Base-by-base conservation (phyloP, 2,888 invertebrate species). In the Ophioninae sp. region DNA sequence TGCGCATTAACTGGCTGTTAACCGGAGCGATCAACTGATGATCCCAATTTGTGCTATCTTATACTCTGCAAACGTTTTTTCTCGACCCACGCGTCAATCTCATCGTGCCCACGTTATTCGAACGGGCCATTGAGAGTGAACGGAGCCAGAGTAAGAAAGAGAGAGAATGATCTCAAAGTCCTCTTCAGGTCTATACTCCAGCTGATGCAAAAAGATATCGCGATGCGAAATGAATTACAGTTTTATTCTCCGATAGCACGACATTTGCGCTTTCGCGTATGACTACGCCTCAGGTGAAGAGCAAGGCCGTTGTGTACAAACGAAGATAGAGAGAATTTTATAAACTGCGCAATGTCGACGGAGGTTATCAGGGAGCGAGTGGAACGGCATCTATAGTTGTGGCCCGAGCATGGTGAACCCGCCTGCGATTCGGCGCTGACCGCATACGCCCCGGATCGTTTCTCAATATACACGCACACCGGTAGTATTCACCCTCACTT, bases 371-470 rank as follows among this genome's bases (percentile, higher is more conserved):
- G 73, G 78, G 37, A 51, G 39, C 67, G 56, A 71, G 65, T 44
- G 78, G 67, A 78, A 71, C 23, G 74, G 65, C 44, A 41, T 69
- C 41, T 69, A 69, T 69, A 64, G 76, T 83, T 80, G 83, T 56
- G 80, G 80, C 80, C 58, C 73, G 58, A 58, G 44, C 80, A 76
- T 73, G 80, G 83, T 80, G 69, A 83, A 83, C 76, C 83, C 83
- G 83, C 64, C 68, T 73, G 80, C 83, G 80, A 83, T 72, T 80
- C 83, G 80, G 73, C 73, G 76, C 76, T 73, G 68, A 83, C 83
- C 73, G 73, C 80, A 71, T 76, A 80, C 76, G 76, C 63, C 83
- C 58, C 68, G 73, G 41, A 73, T 69, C 61, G 63, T 37, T 37
- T n/a, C 17, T 22, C 5, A 37, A 58, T 75, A 39, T 56, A 65